Evolutionary conservation across 2,797 vertebrate genomes (phyloP).

Genomic region (Poecilia velifera): DNA sequence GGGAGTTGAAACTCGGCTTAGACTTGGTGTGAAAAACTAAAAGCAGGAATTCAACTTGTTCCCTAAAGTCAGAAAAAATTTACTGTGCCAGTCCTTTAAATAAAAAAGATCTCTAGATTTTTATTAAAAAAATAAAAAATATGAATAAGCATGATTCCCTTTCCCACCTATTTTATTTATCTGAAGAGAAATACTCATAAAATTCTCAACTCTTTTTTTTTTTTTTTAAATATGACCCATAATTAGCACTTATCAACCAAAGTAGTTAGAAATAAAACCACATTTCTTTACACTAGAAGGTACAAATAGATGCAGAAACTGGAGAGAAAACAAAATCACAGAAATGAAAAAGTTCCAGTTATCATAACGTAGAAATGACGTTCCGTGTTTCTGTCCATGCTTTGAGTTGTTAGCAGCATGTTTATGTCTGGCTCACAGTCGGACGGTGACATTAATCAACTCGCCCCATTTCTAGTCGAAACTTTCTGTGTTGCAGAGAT

Average conservation of each 20-base stretch:
- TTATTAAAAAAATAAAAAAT: not conserved
- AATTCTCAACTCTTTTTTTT: not conserved
- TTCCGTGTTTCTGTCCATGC: not conserved
- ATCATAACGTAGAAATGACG: not conserved
- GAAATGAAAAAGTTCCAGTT: not conserved
- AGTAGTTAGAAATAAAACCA: not conserved
- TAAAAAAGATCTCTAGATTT: not conserved
- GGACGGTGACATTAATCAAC: conserved; percentile 74
- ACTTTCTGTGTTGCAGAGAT: conserved; percentile 40
- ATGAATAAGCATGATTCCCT: not conserved
- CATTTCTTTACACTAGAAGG: not conserved
- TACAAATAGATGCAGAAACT: not conserved
- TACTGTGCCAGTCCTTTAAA: not conserved
- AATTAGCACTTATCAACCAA: not conserved
- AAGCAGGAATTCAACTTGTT: not conserved
- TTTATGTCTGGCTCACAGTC: conserved; percentile 36
- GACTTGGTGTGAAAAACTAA: not conserved
- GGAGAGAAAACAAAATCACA: too few species aligned
- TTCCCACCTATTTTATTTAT: not conserved
- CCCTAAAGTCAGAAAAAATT: not conserved
- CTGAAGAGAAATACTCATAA: not conserved
- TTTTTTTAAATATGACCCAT: not conserved
- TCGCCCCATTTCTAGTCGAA: conserved; percentile 59
- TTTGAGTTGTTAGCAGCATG: conserved; percentile 9
- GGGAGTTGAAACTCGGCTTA: not conserved